phyloP scores from a whole-genome alignment of 2,113 vertebrate species.

The Pollachius pollachius region DNA sequence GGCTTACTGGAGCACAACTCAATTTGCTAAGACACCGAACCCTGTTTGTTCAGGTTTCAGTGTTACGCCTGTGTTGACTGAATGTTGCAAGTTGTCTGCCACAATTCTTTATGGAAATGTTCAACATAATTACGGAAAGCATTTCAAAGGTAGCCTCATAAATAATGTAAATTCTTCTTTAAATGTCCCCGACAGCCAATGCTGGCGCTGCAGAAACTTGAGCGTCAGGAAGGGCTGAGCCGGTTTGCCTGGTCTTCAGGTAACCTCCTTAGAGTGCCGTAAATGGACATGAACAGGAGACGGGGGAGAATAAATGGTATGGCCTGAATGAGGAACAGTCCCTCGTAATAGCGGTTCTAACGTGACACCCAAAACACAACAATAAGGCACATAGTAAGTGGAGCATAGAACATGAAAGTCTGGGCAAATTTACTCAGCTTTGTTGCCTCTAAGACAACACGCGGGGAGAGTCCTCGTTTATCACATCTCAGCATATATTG shows the following conservation, averaged over 20 bases:
- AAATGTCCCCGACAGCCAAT: conserved; percentile 69
- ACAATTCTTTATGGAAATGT: conserved; percentile 59
- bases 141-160: conserved; percentile 73
- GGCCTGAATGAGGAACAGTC: conserved; percentile 52
- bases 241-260: conserved; percentile 69
- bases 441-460: not conserved
- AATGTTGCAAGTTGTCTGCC: conserved; percentile 21
- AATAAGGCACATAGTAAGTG: conserved; percentile 37
- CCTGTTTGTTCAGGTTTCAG: conserved; percentile 17
- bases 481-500: not conserved
- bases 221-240: conserved; percentile 64
- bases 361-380: conserved; percentile 21
- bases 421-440: not conserved
- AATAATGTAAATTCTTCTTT: conserved; percentile 75
- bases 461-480: not conserved
- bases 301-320: conserved; percentile 58
- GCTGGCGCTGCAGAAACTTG: conserved; percentile 69
- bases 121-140: conserved; percentile 69
- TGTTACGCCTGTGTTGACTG: conserved; percentile 25
- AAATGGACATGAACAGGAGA: conserved; percentile 67
- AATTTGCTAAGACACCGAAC: conserved; percentile 40
- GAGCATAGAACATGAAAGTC: conserved; percentile 21
- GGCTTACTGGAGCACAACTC: conserved; percentile 46
- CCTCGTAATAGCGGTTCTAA: conserved; percentile 55
- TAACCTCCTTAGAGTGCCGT: conserved; percentile 64